Percentiles rank a stretch among this genome's conserved stretches.
These are phyloP conservation scores for Spisula subtruncata DNA, from an alignment of 2,888 invertebrate genomes.

Conservation along the genomic window DNA sequence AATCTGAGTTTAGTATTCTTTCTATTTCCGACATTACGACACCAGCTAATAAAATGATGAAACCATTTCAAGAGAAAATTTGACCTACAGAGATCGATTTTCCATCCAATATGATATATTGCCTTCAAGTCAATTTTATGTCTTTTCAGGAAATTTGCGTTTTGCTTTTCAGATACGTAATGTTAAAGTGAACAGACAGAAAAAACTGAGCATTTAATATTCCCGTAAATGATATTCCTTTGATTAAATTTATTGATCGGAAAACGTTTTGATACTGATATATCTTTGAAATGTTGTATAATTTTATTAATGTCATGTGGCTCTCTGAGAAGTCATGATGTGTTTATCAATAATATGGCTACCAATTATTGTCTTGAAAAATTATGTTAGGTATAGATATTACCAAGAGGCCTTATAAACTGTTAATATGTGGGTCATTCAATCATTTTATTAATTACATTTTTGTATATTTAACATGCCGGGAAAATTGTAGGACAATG, in stretches of 20 bases:
- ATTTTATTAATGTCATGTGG: background rate
- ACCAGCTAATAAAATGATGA: background rate
- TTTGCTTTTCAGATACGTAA: background rate
- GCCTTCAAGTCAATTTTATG: slow-evolving; percentile 18
- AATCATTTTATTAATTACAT: no score
- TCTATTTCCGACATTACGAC: background rate
- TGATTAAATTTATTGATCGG: slow-evolving; percentile 8
- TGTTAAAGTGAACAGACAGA: background rate
- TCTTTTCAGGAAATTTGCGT: slow-evolving; percentile 17
- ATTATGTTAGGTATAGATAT: background rate
- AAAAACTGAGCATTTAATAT: slow-evolving; percentile 3
- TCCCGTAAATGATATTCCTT: background rate
- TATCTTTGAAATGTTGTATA: background rate
- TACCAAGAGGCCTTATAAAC: background rate
- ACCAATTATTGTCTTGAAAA: background rate
- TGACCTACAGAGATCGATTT: slow-evolving; percentile 19
- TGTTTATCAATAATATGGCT: background rate
- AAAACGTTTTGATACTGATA: background rate
- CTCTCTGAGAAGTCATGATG: background rate
- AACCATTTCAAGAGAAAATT: slow-evolving; percentile 3
- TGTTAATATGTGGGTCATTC: no score
- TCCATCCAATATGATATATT: slow-evolving; percentile 22
- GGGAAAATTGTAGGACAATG: no score
- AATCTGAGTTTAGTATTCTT: background rate
- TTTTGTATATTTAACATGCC: no score